Conservation (phyloP, 2,797 vertebrate genomes). For the Gymnothorax javanicus region DNA sequence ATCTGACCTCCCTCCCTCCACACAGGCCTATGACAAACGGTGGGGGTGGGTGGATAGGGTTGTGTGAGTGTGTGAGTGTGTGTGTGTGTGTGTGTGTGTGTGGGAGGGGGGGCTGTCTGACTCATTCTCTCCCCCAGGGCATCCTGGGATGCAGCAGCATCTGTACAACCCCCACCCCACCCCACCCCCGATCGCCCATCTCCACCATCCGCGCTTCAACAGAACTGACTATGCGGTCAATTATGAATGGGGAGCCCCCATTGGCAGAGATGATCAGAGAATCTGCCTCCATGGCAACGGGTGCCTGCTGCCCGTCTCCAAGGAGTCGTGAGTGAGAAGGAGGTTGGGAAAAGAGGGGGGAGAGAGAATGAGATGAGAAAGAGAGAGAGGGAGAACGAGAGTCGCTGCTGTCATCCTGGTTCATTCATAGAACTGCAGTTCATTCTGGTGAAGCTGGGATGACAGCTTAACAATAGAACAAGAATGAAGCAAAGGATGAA, state of each 20-base stretch:
- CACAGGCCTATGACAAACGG: constrained; percentile 50
- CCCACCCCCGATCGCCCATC: background rate
- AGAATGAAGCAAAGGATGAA: background rate
- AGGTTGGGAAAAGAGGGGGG: background rate
- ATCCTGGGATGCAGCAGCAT: constrained; percentile 17
- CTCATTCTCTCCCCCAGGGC: constrained; percentile 22
- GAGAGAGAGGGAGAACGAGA: constrained; percentile 13
- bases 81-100: too few species aligned
- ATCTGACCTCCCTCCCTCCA: constrained; percentile 53
- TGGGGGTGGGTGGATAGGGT: constrained; percentile 29
- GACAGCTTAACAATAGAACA: background rate
- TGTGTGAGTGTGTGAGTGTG: background rate
- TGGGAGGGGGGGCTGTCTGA: constrained; percentile 46
- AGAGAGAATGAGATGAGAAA: constrained; percentile 36
- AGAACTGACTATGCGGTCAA: constrained; percentile 35
- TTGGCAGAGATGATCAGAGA: constrained; percentile 55
- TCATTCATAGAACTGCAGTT: constrained; percentile 9
- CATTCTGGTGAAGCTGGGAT: background rate
- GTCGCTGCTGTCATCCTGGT: background rate
- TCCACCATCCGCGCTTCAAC: constrained; percentile 26
- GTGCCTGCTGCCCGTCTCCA: constrained; percentile 46
- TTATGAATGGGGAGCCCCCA: constrained; percentile 55
- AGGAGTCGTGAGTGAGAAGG: constrained; percentile 30
- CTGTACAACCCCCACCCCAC: background rate
- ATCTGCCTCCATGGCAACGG: constrained; percentile 56